Percentiles rank a stretch among this genome's conserved stretches.
Evolutionary conservation across 1,140 invertebrate species (phyloP).

Genomic region (Drosophila ananassae): DNA sequence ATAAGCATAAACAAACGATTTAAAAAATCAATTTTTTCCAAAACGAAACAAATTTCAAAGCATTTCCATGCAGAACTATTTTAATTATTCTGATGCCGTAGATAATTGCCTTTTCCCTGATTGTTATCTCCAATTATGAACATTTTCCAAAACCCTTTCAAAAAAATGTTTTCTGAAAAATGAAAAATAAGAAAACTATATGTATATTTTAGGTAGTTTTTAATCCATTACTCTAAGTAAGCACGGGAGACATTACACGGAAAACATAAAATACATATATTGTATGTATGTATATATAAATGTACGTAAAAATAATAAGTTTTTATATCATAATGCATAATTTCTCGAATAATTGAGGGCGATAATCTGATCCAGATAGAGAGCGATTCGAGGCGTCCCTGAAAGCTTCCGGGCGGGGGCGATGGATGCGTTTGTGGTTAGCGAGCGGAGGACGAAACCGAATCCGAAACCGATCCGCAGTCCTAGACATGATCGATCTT

Average conservation of each 20-base stretch:
- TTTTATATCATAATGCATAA: conserved; percentile 34
- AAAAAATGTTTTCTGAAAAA: too few species aligned
- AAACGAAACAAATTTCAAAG: not conserved
- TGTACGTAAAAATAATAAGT: conserved; percentile 29
- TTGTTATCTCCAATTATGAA: too few species aligned
- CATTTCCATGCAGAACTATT: too few species aligned
- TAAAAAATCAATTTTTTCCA: not conserved
- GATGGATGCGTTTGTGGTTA: conserved; percentile 20
- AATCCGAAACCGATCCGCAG: conserved; percentile 2
- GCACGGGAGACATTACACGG: conserved; percentile 45
- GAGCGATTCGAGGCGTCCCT: conserved; percentile 44
- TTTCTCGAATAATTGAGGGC: conserved; percentile 28
- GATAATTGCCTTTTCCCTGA: too few species aligned
- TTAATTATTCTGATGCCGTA: too few species aligned
- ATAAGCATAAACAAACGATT: not conserved
- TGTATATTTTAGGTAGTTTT: conserved; percentile 25
- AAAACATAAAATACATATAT: conserved; percentile 42
- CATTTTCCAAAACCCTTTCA: too few species aligned
- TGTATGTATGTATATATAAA: conserved; percentile 43
- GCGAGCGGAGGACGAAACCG: conserved; percentile 8
- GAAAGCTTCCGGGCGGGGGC: conserved; percentile 27
- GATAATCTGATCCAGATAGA: conserved; percentile 39
- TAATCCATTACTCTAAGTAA: conserved; percentile 53
- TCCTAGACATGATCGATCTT: conserved; percentile 70
- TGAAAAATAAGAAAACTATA: not conserved